A percentile compares a stretch with the other conserved stretches of the same genome.
These are phyloP conservation scores for Anarrhichthys ocellatus DNA, from an alignment of 2,113 vertebrate genomes.

Conservation along the genomic window DNA sequence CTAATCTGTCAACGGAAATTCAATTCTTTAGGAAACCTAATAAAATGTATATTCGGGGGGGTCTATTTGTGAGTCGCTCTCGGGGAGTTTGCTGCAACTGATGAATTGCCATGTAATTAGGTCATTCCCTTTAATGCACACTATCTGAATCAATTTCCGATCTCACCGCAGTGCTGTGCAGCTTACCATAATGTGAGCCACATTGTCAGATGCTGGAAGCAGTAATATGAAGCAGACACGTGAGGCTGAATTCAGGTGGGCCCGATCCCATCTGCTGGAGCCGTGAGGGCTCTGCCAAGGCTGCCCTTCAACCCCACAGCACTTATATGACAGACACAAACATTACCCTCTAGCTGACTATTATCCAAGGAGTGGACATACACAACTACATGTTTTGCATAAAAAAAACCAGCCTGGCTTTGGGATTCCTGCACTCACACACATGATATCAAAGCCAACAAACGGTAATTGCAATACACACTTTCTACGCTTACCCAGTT, in stretches of 20 bases:
- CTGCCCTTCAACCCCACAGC: slow-evolving; percentile 19
- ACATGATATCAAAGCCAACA: neutral
- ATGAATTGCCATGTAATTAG: slow-evolving; percentile 77
- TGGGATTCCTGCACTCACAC: slow-evolving; percentile 1
- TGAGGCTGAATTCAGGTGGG: slow-evolving; percentile 73
- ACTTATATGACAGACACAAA: neutral
- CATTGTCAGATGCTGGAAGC: slow-evolving; percentile 67
- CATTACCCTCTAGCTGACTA: neutral
- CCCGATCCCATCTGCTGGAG: slow-evolving; percentile 49
- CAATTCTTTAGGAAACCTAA: slow-evolving; percentile 43
- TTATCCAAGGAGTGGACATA: neutral
- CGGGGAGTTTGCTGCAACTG: slow-evolving; percentile 36
- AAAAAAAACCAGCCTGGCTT: neutral
- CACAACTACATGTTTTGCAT: neutral
- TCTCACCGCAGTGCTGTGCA: slow-evolving; percentile 44
- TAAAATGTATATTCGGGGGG: slow-evolving; percentile 37
- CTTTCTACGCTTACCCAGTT: slow-evolving; percentile 11
- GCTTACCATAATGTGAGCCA: slow-evolving; percentile 78
- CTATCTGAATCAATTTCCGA: slow-evolving; percentile 77
- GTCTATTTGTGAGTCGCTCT: slow-evolving; percentile 36
- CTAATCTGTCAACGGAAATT: slow-evolving; percentile 64
- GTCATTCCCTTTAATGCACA: slow-evolving; percentile 69
- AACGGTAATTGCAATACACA: slow-evolving; percentile 4
- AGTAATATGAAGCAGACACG: slow-evolving; percentile 75
- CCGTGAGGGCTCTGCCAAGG: slow-evolving; percentile 23